These are phyloP conservation scores for Ptychochromis oligacanthus DNA, from an alignment of 2,113 vertebrate species.

Conservation along the genomic window DNA sequence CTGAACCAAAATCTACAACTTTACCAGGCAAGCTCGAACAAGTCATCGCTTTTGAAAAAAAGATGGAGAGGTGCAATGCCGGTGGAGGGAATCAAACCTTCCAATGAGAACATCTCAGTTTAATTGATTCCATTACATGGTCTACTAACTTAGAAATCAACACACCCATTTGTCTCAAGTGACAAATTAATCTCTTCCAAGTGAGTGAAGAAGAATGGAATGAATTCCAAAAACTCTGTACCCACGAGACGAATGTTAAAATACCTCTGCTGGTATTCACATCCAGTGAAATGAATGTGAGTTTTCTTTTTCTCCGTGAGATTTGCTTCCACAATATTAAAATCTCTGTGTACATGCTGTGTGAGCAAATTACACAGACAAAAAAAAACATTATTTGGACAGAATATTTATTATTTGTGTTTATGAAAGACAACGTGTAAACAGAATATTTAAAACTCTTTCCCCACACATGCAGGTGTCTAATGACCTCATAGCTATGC, in stretches of 20 bases:
- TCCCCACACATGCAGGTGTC: slow-evolving; percentile 14
- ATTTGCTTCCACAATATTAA: neutral
- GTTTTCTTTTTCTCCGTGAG: slow-evolving; percentile 18
- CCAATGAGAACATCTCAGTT: slow-evolving; percentile 32
- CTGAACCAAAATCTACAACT: neutral
- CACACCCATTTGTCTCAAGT: slow-evolving; percentile 37
- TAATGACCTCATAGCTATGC: slow-evolving; percentile 43
- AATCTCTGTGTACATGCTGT: neutral
- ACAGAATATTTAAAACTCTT: slow-evolving; percentile 20
- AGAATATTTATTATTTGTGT: neutral
- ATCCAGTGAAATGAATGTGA: neutral
- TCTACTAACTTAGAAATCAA: slow-evolving; percentile 53
- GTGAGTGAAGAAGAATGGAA: slow-evolving; percentile 44
- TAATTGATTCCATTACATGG: slow-evolving; percentile 65
- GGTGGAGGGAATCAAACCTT: slow-evolving; percentile 48
- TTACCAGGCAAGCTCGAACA: neutral
- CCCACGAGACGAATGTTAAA: slow-evolving; percentile 28
- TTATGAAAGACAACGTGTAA: neutral
- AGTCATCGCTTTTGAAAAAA: neutral
- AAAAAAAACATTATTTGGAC: slow-evolving; percentile 22
- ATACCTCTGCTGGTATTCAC: slow-evolving; percentile 28
- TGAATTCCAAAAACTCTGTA: slow-evolving; percentile 3
- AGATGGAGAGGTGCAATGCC: neutral
- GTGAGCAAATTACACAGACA: slow-evolving; percentile 17
- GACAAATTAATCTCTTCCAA: slow-evolving; percentile 47